Evolutionary conservation across 1,140 invertebrate species (phyloP).

Genomic region (Drosophila pruinosa): DNA sequence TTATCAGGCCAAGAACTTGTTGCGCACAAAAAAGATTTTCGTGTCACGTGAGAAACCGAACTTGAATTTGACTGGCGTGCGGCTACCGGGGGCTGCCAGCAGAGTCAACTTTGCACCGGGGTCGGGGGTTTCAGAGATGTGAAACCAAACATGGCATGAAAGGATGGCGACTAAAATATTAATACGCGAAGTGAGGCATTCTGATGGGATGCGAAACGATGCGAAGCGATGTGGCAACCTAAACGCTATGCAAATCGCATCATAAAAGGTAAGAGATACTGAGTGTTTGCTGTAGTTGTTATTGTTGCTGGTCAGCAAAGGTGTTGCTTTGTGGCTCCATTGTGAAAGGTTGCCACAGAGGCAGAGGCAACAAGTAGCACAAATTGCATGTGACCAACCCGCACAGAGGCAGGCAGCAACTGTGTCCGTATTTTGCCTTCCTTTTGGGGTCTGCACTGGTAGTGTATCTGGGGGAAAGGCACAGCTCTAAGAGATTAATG

Average conservation of each 20-base stretch:
- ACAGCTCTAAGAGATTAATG: conserved; percentile 53
- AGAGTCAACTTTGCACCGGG: neutral
- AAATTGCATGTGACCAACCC: conserved; percentile 41
- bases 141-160: conserved; percentile 72
- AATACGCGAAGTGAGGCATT: conserved; percentile 51
- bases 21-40: conserved; percentile 82
- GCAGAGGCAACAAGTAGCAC: conserved; percentile 69
- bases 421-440: neutral
- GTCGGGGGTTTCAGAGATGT: conserved; percentile 48
- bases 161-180: conserved; percentile 66
- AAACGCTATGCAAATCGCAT: conserved; percentile 74
- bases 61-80: conserved; percentile 26
- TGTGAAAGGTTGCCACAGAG: conserved; percentile 39
- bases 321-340: conserved; percentile 44
- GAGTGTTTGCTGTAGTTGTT: conserved; percentile 17
- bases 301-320: conserved; percentile 40
- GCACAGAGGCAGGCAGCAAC: neutral
- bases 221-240: conserved; percentile 50
- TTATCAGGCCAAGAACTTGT: conserved; percentile 78
- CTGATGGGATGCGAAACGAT: conserved; percentile 17
- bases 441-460: no score
- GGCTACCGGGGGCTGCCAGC: conserved; percentile 53
- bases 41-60: conserved; percentile 66
- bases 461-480: neutral
- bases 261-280: conserved; percentile 57